Base-by-base conservation (phyloP, 1,140 invertebrate genomes). In the Zaprionus nigranus region DNA sequence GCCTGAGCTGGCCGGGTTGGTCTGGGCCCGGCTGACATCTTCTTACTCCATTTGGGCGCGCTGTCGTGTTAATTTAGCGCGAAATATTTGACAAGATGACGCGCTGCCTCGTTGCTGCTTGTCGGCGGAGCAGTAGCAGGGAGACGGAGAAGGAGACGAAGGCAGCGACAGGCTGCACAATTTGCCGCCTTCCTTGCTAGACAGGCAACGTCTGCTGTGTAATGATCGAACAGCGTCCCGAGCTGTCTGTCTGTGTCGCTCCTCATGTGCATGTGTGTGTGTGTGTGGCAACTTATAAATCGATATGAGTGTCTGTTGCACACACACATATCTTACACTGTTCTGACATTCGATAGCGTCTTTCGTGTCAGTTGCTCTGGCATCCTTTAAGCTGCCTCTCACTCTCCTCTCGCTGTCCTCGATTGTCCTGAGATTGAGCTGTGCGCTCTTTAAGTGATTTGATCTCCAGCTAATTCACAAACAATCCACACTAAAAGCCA, bases 51-150 rank as follows among this genome's bases (percentile, higher is more conserved):
- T 87, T 87, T 87, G 84, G 84, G 81, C 84, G 84, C 75, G 74
- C 84, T 87, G 84, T 87, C 84, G 84, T 87, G 84, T 87, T 87
- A 87, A 87, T 87, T 87, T 87, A 88, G 84, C 84, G 84, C 84
- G 84, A 87, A 87, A 87, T 87, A 87, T 87, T 87, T 87, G 84
- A 88, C 84, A 87, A 87, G 84, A 87, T 87, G 84, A 87, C 84
- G 83, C 82, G 74, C 70, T 83, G 81, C 81, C 72, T 68, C 71
- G 67, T 65, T 69, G 59, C 28, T 40, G 66, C 67, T 70, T 70
- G 13, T 17, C 43, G 13, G 24, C 53, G 20, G 17, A 11, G 34
- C 30, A 34, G 30, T 34, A 11, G 30, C 9, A 34, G 38, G 38
- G 57, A 22, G 13, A 36, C 28, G 28, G 11, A 22, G 15, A 36